phyloP scores from a whole-genome alignment of 2,797 vertebrate genomes.

The Mus caroli region DNA sequence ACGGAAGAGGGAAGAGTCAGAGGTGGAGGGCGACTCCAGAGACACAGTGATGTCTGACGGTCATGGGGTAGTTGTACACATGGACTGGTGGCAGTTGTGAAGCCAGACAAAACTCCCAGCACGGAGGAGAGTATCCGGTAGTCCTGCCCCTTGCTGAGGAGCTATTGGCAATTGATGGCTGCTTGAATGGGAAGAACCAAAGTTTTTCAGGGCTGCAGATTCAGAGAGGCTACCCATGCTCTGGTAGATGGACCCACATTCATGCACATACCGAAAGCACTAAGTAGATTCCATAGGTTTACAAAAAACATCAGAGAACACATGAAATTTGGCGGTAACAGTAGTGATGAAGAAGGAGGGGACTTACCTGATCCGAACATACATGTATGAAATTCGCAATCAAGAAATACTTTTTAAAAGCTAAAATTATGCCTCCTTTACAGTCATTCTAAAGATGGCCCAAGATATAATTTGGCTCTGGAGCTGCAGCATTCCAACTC shows the following conservation, averaged over 20 bases:
- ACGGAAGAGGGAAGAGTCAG: background rate
- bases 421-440: constrained; percentile 10
- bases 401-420: background rate
- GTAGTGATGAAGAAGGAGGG: background rate
- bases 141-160: background rate
- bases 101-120: background rate
- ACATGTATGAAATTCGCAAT: background rate
- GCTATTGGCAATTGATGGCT: background rate
- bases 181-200: background rate
- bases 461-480: background rate
- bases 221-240: background rate
- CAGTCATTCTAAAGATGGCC: background rate
- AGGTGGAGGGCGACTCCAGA: background rate
- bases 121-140: background rate
- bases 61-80: background rate
- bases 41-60: background rate
- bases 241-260: background rate
- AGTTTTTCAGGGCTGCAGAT: background rate
- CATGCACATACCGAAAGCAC: background rate
- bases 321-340: background rate
- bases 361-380: background rate
- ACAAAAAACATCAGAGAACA: background rate
- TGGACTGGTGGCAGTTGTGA: background rate
- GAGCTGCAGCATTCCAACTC: background rate
- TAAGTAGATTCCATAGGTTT: background rate